Base-by-base conservation (phyloP, 2,797 vertebrate species). In the Nannoperca obscura region DNA sequence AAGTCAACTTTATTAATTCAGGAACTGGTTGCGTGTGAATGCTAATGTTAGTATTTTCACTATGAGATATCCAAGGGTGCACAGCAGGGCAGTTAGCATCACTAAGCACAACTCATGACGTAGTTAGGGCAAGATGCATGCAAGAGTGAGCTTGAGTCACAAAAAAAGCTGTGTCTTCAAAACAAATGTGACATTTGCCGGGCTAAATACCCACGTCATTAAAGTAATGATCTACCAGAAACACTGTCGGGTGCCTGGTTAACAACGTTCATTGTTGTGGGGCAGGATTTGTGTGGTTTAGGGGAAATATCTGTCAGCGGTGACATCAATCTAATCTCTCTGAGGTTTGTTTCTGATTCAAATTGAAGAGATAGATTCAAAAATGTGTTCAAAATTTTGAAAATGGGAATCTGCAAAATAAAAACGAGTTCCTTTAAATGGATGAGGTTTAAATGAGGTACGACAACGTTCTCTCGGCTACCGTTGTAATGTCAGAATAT, bases 171-270 rank as follows among this genome's bases (percentile, higher is more conserved):
- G 40, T 1, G 19, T 49, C 34, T 54, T 74, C 47, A 73, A 76
- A 80, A 38, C 19, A 17, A 38, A 64, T 9, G 67, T 67, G 73
- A 64, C 69, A 82, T 86, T 91, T 86, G 42, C n/a, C 8, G 27
- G 36, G 22, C 32, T 55, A 24, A 83, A 49, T 47, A 66, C 53
- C 3, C 32, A 42, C 50, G 27, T 76, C 77, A 83, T 82, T 83
- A 78, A 58, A 54, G 53, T 74, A 85, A 84, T 75, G 36, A 81
- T 75, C 71, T 9, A 49, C 68, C 36, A n/a, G 59, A 68, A 55
- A 64, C 71, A 27, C 74, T 3, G 52, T 3, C 42, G 74, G 79
- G 63, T 44, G 64, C 77, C 59, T 12, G 32, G 30, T 83, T 75
- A 71, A 74, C 34, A 22, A 0, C 40, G 66, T 53, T 22, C 7